Base-by-base conservation (phyloP, 2,797 vertebrate species). In the Hippocampus kuda region DNA sequence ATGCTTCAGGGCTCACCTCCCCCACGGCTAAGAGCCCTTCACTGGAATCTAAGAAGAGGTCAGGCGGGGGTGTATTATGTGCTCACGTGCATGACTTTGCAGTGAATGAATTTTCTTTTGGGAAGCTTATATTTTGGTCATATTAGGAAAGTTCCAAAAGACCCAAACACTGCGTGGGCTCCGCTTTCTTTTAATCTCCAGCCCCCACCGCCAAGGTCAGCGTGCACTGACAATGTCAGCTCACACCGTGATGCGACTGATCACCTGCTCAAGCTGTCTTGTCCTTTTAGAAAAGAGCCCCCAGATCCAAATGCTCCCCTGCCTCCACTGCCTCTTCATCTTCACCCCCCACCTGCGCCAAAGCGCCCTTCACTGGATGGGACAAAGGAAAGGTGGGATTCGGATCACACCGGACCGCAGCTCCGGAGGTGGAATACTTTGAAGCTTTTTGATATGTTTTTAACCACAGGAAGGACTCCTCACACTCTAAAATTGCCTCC, bases 371-470 rank as follows among this genome's bases (percentile, higher is more conserved):
- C 83, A 2, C 70, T 84, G 70, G 89, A 91, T 16, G 80, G 73
- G 60, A 89, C 86, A 66, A 90, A 88, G 76, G 91, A 91, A 66
- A 91, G 89, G 90, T 92, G 81, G 80, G 85, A 72, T 34, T 74
- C 53, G 61, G 53, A 77, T 73, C 57, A 63, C 48, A 60, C 8
- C 44, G n/a, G 62, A 44, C 74, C 67, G 8, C 18, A 73, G 66
- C 54, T 22, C 60, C 68, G 34, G 42, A 13, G 16, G 10, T 60
- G 18, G 38, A 49, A 67, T 68, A 6, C 57, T 83, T 68, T 62
- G 46, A 81, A 68, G 72, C 65, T 65, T 70, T 78, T 48, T 84
- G 69, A 79, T 80, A 66, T 86, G 78, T 83, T 77, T 75, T 73
- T 77, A 41, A 54, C 69, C 70, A 24, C 84, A 92, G 90, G 84